Conservation (phyloP, 2,797 vertebrate species). For the Holocentrus rufus region DNA sequence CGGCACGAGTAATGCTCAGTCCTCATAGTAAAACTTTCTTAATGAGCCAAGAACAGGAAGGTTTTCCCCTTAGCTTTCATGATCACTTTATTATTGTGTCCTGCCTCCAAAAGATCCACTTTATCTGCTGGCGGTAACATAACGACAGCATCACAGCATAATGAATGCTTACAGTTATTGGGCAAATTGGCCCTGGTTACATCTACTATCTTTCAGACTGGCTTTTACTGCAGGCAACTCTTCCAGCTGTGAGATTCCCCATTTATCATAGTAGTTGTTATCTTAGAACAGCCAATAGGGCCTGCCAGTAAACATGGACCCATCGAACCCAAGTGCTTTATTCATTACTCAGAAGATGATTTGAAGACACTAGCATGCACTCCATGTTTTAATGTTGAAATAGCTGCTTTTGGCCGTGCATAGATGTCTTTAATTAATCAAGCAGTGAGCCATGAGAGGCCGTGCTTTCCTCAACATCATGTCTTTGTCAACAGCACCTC, state of each 20-base stretch:
- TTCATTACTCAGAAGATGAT: constrained; percentile 23
- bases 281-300: constrained; percentile 15
- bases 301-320: constrained; percentile 43
- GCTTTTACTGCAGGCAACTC: constrained; percentile 2
- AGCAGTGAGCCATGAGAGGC: too few relatives aligned
- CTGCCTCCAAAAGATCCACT: constrained; percentile 7
- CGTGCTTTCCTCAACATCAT: too few relatives aligned
- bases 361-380: constrained; percentile 9
- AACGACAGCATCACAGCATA: constrained; percentile 4
- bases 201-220: constrained; percentile 29
- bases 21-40: constrained; percentile 14
- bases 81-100: background rate
- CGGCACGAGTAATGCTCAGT: constrained; percentile 4
- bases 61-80: background rate
- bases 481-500: too few relatives aligned
- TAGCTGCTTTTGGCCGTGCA: constrained; percentile 11
- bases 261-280: constrained; percentile 41
- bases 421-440: background rate
- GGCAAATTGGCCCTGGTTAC: constrained; percentile 16
- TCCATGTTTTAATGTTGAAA: constrained; percentile 2
- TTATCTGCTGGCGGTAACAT: constrained; percentile 10
- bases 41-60: constrained; percentile 21
- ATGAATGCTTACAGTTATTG: constrained; percentile 19
- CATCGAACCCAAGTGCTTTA: constrained; percentile 26
- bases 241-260: constrained; percentile 32